Evolutionary conservation across 2,888 invertebrate species (phyloP).

Genomic region (Taenaris catops): DNA sequence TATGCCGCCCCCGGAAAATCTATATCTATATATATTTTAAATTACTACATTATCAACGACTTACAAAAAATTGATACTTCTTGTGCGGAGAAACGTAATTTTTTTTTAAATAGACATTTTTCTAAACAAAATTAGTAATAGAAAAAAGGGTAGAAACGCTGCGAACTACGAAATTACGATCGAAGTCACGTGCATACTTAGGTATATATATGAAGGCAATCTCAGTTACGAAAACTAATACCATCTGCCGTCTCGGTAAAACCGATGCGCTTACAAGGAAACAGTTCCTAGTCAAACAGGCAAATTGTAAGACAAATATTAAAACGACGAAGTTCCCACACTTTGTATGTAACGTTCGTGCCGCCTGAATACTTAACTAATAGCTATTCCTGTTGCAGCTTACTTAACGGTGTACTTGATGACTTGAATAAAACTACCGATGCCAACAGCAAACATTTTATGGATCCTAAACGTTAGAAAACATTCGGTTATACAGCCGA

Average conservation of each 20-base stretch:
- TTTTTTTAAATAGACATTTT: too few species aligned
- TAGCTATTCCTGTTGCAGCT: constrained; percentile 40
- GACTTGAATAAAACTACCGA: constrained; percentile 59
- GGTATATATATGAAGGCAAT: constrained; percentile 16
- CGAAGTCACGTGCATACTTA: too few species aligned
- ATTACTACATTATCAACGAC: too few species aligned
- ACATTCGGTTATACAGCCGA: constrained; percentile 23
- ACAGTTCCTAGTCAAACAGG: constrained; percentile 66
- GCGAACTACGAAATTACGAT: too few species aligned
- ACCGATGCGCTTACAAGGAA: constrained; percentile 49
- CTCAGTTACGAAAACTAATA: constrained; percentile 27
- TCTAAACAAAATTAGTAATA: too few species aligned
- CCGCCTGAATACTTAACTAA: constrained; percentile 33
- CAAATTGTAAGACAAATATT: constrained; percentile 71
- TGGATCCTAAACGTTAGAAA: constrained; percentile 42
- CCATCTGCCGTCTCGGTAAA: constrained; percentile 34
- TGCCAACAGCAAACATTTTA: constrained; percentile 48
- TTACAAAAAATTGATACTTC: too few species aligned
- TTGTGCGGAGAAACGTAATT: too few species aligned
- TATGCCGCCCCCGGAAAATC: too few species aligned
- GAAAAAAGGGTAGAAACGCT: too few species aligned
- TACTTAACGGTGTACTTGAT: constrained; percentile 63
- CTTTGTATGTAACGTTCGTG: constrained; percentile 49
- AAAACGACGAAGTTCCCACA: constrained; percentile 46
- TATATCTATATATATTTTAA: too few species aligned